A percentile compares a stretch with the other conserved stretches of the same genome.
phyloP scores from a whole-genome alignment of 2,888 invertebrate genomes.

The Xanthorhoe spadicearia region DNA sequence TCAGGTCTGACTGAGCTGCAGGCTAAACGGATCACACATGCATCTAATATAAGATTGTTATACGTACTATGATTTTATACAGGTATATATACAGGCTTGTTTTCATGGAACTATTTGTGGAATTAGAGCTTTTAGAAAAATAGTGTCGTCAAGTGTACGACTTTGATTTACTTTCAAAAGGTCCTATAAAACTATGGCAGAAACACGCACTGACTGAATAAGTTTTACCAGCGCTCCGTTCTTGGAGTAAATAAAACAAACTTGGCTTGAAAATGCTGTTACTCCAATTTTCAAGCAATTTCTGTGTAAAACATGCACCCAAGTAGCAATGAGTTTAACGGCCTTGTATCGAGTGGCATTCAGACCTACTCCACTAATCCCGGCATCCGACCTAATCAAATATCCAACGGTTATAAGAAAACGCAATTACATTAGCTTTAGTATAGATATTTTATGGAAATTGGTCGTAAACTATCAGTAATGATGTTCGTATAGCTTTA shows the following conservation, averaged over 20 bases:
- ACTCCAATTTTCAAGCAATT: not conserved
- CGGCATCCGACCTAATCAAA: slow-evolving; percentile 3
- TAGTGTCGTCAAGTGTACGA: too few relatives aligned
- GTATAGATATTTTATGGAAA: slow-evolving; percentile 12
- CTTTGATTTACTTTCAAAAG: not conserved
- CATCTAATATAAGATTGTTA: slow-evolving; percentile 20
- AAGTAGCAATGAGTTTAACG: slow-evolving; percentile 6
- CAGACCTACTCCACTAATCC: slow-evolving; percentile 12
- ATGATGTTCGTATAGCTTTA: slow-evolving; percentile 1
- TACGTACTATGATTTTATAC: not conserved
- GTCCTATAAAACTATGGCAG: not conserved
- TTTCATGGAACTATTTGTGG: too few relatives aligned
- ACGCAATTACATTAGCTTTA: slow-evolving; percentile 21
- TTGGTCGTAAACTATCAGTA: slow-evolving; percentile 14
- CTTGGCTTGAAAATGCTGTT: not conserved
- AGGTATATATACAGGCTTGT: too few relatives aligned
- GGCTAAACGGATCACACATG: slow-evolving; percentile 15
- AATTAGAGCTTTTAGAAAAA: not conserved
- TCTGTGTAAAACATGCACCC: not conserved
- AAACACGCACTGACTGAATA: not conserved
- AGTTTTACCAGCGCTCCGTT: not conserved
- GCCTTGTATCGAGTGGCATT: slow-evolving; percentile 1
- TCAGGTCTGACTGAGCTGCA: slow-evolving; percentile 17
- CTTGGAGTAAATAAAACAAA: not conserved
- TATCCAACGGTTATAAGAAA: slow-evolving; percentile 4